Base-by-base conservation (phyloP, 2,888 invertebrate species). In the Creontiades dilutus region DNA sequence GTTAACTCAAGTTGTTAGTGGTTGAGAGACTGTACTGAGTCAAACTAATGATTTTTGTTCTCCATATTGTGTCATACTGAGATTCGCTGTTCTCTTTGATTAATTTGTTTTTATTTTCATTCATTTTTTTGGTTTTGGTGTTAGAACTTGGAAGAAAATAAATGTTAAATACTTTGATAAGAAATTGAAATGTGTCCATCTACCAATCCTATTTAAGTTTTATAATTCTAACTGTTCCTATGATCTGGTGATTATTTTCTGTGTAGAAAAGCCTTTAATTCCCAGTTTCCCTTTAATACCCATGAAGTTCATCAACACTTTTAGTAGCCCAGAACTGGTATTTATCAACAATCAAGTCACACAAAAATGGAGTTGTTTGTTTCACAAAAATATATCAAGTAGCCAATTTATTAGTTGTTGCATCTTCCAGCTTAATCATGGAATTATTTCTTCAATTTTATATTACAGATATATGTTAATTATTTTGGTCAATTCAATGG, bases 401-500 rank as follows among this genome's bases (percentile, higher is more conserved):
- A 23, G 68, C 68, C 23, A 55, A 86, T 86, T 75, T 57, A 57
- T 55, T 86, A 68, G 86, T 86, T 86, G 37, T 75, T 75, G 86
- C 75, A 61, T 88, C 88, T 78, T 88, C 88, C 88, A 88, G 55
- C 88, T 78, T 88, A 55, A 28, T 88, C 52, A 23, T 82, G 47
- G 27, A 82, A 37, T 28, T 80, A 80, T 89, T 81, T 57, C 19
- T 88, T 88, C 46, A 13, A 19, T 89, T 89, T 57, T 89, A n/a
- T 81, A 89, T 75, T 89, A 19, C 28, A 78, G 37, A 76, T 75
- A 78, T 76, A 37, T 85, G 84, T 90, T 90, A 85, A 84, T 90
- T 85, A 86, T 90, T 90, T 90, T 90, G 90, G 90, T 90, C 90
- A 90, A 90, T 90, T 90, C 90, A 86, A 85, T 90, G 85, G 84